Evolutionary conservation across 2,113 vertebrate genomes (phyloP), one percentile per base, ranked within the genome.

Genomic region (Rhizomys pruinosus): DNA sequence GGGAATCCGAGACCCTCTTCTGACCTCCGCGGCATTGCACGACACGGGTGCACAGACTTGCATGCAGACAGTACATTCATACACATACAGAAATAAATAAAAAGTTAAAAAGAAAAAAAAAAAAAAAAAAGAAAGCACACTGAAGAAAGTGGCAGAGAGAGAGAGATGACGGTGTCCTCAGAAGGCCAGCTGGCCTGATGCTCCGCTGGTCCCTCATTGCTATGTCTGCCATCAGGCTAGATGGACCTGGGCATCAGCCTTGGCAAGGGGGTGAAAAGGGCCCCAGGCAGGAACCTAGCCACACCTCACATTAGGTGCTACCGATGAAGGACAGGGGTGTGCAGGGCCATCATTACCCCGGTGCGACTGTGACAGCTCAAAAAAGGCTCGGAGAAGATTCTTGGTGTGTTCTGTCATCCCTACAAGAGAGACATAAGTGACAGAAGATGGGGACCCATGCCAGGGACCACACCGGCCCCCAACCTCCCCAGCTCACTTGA

Each of bases 391-490:
- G 34, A 99, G 98, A 80, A 99, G 98, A 73, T 97, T 98, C 98
- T 99, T 99, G 16, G 99, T 99, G 98, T 99, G 99, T 86, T 99
- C 99, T 93, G 99, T 99, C 98, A 99, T 98, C 10, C 99, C 99
- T 99, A 95, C 61, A 37, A 44, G 42, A 72, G 82, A 96, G 57
- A 95, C 1, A 34, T 73, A 11, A n/a, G 63, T 2, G 0, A 79
- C 93, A 92, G 71, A 15, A 91, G 95, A 59, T 0, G 0, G 59
- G 15, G 69, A 64, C 92, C 44, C 44, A 11, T 0, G 73, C 44
- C 2, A 39, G 1, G 8, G 15, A 64, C 87, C 0, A 69, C 13
- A 7, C 0, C 1, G 25, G 37, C 61, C 42, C 27, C 64, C 71
- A 39, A 37, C 0, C 5, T n/a, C 15, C n/a, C 16, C 34, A 25